phyloP scores from a whole-genome alignment of 2,888 invertebrate species.

The Pammene fasciana region DNA sequence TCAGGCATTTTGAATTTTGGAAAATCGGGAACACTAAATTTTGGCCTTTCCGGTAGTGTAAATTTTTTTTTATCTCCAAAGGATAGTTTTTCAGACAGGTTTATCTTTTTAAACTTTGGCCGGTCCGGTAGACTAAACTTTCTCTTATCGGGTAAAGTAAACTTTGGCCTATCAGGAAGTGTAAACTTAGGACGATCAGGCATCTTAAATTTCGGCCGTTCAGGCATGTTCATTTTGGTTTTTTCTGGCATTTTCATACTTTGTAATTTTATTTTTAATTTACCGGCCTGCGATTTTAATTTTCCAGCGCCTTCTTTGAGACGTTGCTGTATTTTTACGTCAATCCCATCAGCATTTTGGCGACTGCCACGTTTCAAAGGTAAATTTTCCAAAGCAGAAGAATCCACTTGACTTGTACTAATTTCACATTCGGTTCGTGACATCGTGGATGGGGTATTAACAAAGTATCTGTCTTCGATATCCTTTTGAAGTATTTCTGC shows the following conservation, averaged over 20 bases:
- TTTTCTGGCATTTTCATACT: slow-evolving; percentile 84
- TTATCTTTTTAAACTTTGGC: slow-evolving; percentile 78
- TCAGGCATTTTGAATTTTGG: slow-evolving; percentile 85
- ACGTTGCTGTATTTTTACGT: slow-evolving; percentile 85
- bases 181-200: slow-evolving; percentile 83
- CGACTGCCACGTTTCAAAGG: slow-evolving; percentile 84
- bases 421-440: slow-evolving; percentile 86
- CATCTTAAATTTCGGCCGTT: slow-evolving; percentile 77
- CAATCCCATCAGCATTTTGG: slow-evolving; percentile 78
- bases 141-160: slow-evolving; percentile 83
- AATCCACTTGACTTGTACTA: slow-evolving; percentile 87
- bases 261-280: slow-evolving; percentile 86
- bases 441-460: slow-evolving; percentile 82
- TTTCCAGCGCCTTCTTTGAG: slow-evolving; percentile 88
- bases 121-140: slow-evolving; percentile 86
- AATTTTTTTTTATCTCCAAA: slow-evolving; percentile 85
- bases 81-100: slow-evolving; percentile 80
- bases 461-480: slow-evolving; percentile 85
- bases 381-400: slow-evolving; percentile 85
- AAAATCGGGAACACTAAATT: slow-evolving; percentile 80
- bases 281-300: slow-evolving; percentile 87
- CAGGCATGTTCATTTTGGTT: slow-evolving; percentile 84
- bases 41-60: slow-evolving; percentile 84
- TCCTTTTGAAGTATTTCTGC: slow-evolving; percentile 85
- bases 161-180: slow-evolving; percentile 83